These are phyloP conservation scores for Stictonetta naevosa DNA, from an alignment of 2,113 vertebrate genomes.

Conservation along the genomic window DNA sequence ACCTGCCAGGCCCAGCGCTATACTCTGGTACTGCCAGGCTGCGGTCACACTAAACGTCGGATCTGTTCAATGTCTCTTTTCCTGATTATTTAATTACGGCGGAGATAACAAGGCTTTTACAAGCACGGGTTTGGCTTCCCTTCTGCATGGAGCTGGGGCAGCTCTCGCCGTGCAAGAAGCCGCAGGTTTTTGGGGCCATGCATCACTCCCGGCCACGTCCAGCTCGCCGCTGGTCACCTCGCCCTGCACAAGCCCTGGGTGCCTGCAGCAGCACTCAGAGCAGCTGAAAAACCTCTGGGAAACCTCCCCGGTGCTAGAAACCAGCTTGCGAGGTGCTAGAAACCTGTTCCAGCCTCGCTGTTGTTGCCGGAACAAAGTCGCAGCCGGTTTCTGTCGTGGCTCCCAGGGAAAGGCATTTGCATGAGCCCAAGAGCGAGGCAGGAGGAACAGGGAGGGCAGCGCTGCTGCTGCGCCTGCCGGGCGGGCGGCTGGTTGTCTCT, in stretches of 20 bases:
- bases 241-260: background rate
- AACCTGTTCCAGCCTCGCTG: background rate
- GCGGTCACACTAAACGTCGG: fast-evolving
- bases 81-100: background rate
- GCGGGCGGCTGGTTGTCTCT: constrained; percentile 32
- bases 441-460: constrained; percentile 31
- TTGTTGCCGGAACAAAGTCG: background rate
- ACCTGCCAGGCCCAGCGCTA: background rate
- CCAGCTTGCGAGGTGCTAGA: background rate
- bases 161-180: background rate
- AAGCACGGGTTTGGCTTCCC: background rate
- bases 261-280: background rate
- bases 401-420: constrained; percentile 20
- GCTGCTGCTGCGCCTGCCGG: background rate
- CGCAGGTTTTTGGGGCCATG: fast-evolving
- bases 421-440: background rate
- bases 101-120: background rate
- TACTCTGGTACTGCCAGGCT: background rate
- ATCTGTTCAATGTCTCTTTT: background rate
- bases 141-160: background rate
- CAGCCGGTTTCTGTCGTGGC: background rate
- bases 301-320: background rate
- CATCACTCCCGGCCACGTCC: fast-evolving
- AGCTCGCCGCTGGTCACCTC: background rate
- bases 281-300: background rate